These are phyloP conservation scores for Ophion ventricosus DNA, from an alignment of 2,888 invertebrate species.

Conservation along the genomic window DNA sequence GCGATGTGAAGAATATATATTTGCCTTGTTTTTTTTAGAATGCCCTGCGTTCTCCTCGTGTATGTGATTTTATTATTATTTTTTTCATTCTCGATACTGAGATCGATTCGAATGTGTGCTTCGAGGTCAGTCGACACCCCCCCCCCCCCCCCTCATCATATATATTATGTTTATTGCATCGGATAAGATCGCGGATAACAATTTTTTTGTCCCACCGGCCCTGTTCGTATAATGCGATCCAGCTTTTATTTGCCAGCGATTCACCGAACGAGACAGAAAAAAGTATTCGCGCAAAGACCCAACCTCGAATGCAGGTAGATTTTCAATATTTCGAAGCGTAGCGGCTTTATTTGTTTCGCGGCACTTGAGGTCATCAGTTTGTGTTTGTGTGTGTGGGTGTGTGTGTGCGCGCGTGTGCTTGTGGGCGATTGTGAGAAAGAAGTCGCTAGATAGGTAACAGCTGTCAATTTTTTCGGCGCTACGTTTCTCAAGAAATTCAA, in stretches of 20 bases:
- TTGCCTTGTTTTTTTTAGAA: too few relatives aligned
- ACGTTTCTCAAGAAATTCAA: background rate
- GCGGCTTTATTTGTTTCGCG: background rate
- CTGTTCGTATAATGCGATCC: slow-evolving; percentile 1
- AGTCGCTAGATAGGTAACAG: background rate
- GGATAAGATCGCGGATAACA: background rate
- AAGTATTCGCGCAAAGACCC: background rate
- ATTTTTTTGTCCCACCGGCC: background rate
- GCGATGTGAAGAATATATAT: too few relatives aligned
- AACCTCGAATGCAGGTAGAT: background rate
- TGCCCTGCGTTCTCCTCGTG: too few relatives aligned
- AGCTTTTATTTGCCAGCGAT: background rate
- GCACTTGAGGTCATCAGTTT: background rate
- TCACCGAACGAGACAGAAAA: background rate
- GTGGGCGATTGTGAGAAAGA: background rate
- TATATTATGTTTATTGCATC: background rate
- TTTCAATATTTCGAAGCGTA: background rate
- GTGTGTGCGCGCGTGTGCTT: background rate
- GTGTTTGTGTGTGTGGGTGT: background rate
- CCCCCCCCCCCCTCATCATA: background rate
- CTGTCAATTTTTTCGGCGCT: background rate
- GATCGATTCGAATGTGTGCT: background rate
- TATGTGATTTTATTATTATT: too few relatives aligned
- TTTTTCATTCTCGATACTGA: too few relatives aligned
- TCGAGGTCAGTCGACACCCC: too few relatives aligned